Percentiles rank a stretch among this genome's conserved stretches.
These are phyloP conservation scores for Dinothrombium tinctorium DNA, from an alignment of 1,140 invertebrate species.

Conservation along the genomic window DNA sequence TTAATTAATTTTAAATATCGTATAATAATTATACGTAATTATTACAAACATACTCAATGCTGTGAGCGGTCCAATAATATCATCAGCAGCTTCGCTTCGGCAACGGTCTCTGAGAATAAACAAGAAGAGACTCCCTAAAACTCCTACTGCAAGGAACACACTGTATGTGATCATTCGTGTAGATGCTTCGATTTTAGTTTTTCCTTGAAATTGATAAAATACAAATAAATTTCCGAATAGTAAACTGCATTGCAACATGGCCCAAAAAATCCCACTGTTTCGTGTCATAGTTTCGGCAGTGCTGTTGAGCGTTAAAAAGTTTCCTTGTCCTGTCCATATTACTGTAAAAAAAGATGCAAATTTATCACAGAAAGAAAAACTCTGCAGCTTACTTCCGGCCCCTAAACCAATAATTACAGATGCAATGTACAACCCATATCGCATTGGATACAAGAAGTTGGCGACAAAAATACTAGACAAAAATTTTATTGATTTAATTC, in stretches of 20 bases:
- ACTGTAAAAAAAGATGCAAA: slow-evolving; percentile 11
- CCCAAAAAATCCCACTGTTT: slow-evolving; percentile 89
- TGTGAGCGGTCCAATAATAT: neutral
- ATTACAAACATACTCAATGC: neutral
- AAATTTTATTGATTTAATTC: too few relatives aligned
- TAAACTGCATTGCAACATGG: slow-evolving; percentile 67
- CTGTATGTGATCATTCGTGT: slow-evolving; percentile 46
- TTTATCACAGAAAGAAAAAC: slow-evolving; percentile 1
- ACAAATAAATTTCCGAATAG: slow-evolving; percentile 83
- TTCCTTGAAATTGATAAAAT: slow-evolving; percentile 60
- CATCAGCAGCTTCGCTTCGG: neutral
- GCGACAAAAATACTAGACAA: slow-evolving; percentile 26
- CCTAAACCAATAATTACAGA: slow-evolving; percentile 66
- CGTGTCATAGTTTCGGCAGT: slow-evolving; percentile 57
- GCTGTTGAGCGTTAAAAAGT: slow-evolving; percentile 74
- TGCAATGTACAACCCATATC: slow-evolving; percentile 51
- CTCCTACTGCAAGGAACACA: slow-evolving; percentile 36
- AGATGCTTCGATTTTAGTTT: slow-evolving; percentile 32
- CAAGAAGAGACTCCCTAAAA: slow-evolving; percentile 41
- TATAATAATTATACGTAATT: neutral
- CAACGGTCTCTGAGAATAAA: slow-evolving; percentile 23
- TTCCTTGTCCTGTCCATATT: slow-evolving; percentile 52
- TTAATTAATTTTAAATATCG: neutral
- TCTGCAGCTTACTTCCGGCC: slow-evolving; percentile 34
- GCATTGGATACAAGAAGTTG: slow-evolving; percentile 53